Evolutionary conservation across 2,797 vertebrate genomes (phyloP).

Genomic region (Falco novaeseelandiae): DNA sequence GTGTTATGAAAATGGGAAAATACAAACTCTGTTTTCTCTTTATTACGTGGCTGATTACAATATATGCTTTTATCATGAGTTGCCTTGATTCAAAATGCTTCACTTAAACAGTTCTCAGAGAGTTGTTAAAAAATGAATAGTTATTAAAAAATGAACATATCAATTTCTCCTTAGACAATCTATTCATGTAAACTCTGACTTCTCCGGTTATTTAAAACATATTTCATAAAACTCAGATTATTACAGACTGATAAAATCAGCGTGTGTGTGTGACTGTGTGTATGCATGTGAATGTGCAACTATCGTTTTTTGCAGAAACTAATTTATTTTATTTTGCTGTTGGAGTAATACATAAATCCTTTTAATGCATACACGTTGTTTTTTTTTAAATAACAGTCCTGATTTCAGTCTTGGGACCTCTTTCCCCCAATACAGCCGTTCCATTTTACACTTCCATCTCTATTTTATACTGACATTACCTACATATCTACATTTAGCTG

Average conservation of each 20-base stretch:
- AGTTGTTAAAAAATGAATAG: slow-evolving; percentile 44
- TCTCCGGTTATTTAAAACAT: slow-evolving; percentile 55
- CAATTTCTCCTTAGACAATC: slow-evolving; percentile 34
- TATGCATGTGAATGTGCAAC: neutral
- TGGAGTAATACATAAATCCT: slow-evolving; percentile 6
- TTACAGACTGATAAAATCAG: slow-evolving; percentile 36
- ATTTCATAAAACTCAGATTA: slow-evolving; percentile 46
- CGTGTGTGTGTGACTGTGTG: neutral
- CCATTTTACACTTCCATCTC: neutral
- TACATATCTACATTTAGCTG: slow-evolving; percentile 13
- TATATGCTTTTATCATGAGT: slow-evolving; percentile 1
- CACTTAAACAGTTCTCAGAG: neutral
- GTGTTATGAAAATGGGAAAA: neutral
- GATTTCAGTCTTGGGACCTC: neutral
- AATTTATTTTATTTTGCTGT: slow-evolving; percentile 71
- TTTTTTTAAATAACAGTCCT: neutral
- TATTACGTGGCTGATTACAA: neutral
- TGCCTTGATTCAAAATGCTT: slow-evolving; percentile 39
- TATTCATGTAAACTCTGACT: slow-evolving; percentile 47
- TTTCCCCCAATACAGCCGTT: neutral
- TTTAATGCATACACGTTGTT: neutral
- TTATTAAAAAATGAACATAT: slow-evolving; percentile 30
- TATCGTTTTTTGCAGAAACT: slow-evolving; percentile 16
- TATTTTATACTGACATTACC: slow-evolving; percentile 15
- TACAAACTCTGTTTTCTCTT: neutral